Conservation (phyloP, 2,888 invertebrate genomes). For the Xanthorhoe designata region DNA sequence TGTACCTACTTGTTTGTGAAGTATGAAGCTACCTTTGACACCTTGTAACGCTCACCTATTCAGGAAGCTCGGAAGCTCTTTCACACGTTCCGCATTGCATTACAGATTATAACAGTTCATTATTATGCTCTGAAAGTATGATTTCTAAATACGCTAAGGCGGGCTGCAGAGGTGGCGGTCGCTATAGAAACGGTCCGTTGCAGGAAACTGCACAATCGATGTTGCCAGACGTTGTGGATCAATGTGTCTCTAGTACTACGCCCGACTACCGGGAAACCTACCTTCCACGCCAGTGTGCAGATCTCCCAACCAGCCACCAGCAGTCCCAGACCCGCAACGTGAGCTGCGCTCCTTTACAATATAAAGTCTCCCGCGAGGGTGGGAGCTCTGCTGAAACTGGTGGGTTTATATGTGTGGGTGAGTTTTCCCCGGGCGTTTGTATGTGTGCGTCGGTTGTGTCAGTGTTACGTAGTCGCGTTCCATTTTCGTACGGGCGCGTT, state of each 20-base stretch:
- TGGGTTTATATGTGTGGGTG: conserved; percentile 56
- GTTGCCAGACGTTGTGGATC: conserved; percentile 85
- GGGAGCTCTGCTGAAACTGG: conserved; percentile 59
- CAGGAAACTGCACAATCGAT: conserved; percentile 86
- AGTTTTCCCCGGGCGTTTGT: conserved; percentile 67
- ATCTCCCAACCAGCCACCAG: conserved; percentile 52
- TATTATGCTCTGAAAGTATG: conserved; percentile 10
- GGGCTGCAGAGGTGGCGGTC: conserved; percentile 76
- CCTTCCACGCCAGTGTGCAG: conserved; percentile 61
- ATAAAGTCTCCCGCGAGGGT: conserved; percentile 47
- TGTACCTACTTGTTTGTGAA: not conserved
- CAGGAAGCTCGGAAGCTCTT: not conserved
- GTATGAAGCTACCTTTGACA: not conserved
- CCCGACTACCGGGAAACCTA: conserved; percentile 79
- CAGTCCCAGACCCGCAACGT: conserved; percentile 52
- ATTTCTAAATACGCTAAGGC: conserved; percentile 65
- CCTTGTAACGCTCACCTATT: not conserved
- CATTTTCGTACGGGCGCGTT: conserved; percentile 65
- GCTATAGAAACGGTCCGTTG: conserved; percentile 75
- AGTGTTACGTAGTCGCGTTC: conserved; percentile 70
- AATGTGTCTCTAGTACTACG: conserved; percentile 86
- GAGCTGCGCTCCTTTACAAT: conserved; percentile 45
- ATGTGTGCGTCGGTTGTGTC: conserved; percentile 62
- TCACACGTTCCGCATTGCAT: conserved; percentile 1
- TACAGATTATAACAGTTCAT: conserved; percentile 5